A percentile compares a stretch with the other conserved stretches of the same genome.
Evolutionary conservation across 2,888 invertebrate species (phyloP).

Genomic region (Pharmacophagus antenor): DNA sequence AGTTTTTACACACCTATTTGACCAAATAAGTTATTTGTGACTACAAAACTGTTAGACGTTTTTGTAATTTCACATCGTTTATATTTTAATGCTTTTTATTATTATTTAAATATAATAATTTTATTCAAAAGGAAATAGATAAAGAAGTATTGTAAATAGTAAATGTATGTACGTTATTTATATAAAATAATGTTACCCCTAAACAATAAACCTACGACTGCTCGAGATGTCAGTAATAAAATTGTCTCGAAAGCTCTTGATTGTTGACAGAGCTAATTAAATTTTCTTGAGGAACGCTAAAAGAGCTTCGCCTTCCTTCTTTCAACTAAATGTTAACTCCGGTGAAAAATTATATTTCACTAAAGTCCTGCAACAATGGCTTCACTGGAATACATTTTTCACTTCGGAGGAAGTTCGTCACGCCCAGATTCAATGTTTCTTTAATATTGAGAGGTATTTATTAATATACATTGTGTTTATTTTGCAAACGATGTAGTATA

Average conservation of each 20-base stretch:
- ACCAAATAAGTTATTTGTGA: too few species aligned
- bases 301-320: background rate
- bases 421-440: background rate
- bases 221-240: background rate
- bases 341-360: background rate
- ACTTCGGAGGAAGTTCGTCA: background rate
- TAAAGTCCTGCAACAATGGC: background rate
- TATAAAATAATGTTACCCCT: background rate
- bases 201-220: background rate
- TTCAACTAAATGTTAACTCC: background rate
- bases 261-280: constrained; percentile 1
- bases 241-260: constrained; percentile 5
- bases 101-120: too few species aligned
- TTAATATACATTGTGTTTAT: background rate
- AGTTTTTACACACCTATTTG: too few species aligned
- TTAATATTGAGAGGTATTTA: background rate
- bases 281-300: background rate
- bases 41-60: too few species aligned
- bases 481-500: too few species aligned
- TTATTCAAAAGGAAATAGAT: too few species aligned
- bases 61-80: too few species aligned
- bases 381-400: background rate
- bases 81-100: too few species aligned
- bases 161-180: background rate
- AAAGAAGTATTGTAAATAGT: background rate